phyloP scores from a whole-genome alignment of 2,113 vertebrate genomes.

The Elachura formosa region DNA sequence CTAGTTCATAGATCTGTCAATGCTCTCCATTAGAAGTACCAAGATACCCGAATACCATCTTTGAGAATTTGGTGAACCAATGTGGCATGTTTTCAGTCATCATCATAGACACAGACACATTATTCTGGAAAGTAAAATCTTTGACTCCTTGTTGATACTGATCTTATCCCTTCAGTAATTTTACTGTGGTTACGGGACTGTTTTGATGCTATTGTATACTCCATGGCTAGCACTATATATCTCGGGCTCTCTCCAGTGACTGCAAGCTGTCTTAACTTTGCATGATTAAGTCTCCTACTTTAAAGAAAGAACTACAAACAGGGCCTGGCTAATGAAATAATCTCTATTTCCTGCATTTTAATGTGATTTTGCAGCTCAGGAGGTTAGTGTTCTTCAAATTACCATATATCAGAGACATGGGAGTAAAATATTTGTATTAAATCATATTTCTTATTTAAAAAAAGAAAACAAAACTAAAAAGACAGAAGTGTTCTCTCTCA shows the following conservation, averaged over 20 bases:
- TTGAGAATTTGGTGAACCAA: background rate
- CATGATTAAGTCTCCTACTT: background rate
- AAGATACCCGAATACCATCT: background rate
- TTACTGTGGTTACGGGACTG: background rate
- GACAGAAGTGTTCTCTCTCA: background rate
- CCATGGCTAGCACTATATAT: background rate
- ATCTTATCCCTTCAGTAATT: background rate
- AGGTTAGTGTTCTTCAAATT: background rate
- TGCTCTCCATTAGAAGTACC: rapidly evolving
- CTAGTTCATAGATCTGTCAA: background rate
- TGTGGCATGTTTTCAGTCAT: background rate
- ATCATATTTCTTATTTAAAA: background rate
- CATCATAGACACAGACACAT: background rate
- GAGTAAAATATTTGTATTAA: background rate
- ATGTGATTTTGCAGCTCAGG: background rate
- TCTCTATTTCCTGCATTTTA: background rate
- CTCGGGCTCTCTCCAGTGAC: background rate
- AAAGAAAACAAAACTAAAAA: background rate
- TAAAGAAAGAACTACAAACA: background rate
- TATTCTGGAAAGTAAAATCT: background rate
- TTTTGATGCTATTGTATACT: background rate
- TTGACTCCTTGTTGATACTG: background rate
- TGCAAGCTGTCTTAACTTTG: background rate
- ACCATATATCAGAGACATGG: background rate
- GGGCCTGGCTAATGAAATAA: background rate